Percentiles rank a stretch among this genome's conserved stretches.
Conservation (phyloP, 2,888 invertebrate genomes). For the Aproaerema taeniolella region DNA sequence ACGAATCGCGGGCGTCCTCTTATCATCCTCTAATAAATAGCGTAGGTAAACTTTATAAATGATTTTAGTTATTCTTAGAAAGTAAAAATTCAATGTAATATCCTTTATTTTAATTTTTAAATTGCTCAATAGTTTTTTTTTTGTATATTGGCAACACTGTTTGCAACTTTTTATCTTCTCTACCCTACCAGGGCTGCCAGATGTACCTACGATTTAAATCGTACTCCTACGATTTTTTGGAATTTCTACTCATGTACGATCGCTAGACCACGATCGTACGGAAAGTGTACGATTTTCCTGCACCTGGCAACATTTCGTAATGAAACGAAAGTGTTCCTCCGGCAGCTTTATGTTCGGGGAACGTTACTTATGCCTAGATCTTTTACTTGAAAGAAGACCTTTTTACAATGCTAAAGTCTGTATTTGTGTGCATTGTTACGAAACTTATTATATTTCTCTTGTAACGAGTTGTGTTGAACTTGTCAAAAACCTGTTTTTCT, state of each 20-base stretch:
- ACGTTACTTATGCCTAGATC: neutral
- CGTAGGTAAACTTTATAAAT: too few species aligned
- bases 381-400: neutral
- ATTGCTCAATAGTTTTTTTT: too few species aligned
- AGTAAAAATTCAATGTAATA: too few species aligned
- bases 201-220: too few species aligned
- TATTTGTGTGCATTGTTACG: constrained; percentile 2
- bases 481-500: constrained; percentile 5
- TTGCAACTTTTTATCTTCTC: too few species aligned
- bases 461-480: constrained; percentile 5
- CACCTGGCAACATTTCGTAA: constrained; percentile 10
- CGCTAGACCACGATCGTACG: too few species aligned
- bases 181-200: neutral
- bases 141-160: too few species aligned
- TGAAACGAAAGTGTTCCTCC: constrained; percentile 6
- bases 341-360: neutral
- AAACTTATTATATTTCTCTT: too few species aligned
- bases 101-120: too few species aligned
- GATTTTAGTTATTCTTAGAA: too few species aligned
- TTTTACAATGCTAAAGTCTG: neutral
- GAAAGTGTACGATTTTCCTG: constrained; percentile 7
- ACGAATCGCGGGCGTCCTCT: too few species aligned
- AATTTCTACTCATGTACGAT: neutral
- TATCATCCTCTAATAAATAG: too few species aligned
- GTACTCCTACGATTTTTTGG: neutral